Evolutionary conservation across 2,797 vertebrate genomes (phyloP).

Genomic region (Miopithecus talapoin): DNA sequence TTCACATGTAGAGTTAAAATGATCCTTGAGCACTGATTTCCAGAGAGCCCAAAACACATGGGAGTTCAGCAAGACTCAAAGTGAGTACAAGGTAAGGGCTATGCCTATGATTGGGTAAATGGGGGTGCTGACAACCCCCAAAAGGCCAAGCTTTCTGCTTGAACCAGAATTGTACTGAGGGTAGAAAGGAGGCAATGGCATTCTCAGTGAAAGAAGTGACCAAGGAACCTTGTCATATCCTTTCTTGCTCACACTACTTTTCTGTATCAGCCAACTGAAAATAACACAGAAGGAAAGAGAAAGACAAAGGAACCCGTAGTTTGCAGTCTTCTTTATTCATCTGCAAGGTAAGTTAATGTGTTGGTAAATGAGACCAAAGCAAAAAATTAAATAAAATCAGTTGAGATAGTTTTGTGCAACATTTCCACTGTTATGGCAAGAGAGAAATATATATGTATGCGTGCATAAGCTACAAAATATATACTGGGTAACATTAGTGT

Average conservation of each 20-base stretch:
- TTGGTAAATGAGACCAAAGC: background rate
- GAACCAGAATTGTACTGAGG: background rate
- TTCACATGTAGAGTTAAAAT: background rate
- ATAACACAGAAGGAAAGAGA: background rate
- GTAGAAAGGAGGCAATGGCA: background rate
- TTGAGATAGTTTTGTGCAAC: background rate
- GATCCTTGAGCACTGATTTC: background rate
- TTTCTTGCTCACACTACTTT: background rate
- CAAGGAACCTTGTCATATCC: background rate
- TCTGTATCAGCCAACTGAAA: background rate
- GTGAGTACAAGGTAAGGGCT: background rate
- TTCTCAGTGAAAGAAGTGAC: background rate
- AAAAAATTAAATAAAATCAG: background rate
- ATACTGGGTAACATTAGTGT: background rate
- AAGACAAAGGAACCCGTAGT: background rate
- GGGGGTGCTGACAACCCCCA: accelerated
- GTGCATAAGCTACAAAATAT: background rate
- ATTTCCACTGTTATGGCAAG: background rate
- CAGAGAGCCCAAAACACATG: background rate
- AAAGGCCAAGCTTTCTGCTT: background rate
- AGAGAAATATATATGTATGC: background rate
- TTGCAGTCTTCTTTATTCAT: background rate
- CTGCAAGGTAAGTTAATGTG: background rate
- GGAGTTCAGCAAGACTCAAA: background rate
- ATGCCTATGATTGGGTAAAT: accelerated